phyloP scores from a whole-genome alignment of 1,140 invertebrate species.

The Philaenus spumarius region DNA sequence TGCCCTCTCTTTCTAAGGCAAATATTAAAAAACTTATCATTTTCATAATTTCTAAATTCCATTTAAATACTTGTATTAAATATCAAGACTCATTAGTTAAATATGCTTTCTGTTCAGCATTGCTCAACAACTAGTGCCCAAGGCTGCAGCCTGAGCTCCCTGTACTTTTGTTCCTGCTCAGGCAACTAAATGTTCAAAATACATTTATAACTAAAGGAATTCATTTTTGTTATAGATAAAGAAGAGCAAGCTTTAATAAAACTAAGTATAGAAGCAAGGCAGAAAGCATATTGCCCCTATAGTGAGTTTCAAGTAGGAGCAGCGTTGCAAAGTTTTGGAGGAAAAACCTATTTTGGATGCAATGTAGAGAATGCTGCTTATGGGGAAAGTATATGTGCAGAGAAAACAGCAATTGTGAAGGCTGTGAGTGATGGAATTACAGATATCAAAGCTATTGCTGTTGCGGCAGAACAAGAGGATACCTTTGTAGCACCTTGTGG shows the following conservation, averaged over 20 bases:
- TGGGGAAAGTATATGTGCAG: slow-evolving; percentile 80
- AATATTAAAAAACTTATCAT: no score
- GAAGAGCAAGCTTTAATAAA: slow-evolving; percentile 60
- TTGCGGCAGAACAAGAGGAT: slow-evolving; percentile 53
- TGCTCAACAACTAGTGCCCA: no score
- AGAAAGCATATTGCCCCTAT: slow-evolving; percentile 78
- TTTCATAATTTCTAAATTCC: no score
- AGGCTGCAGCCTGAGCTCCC: no score
- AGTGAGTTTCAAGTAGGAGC: slow-evolving; percentile 91
- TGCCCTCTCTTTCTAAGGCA: no score
- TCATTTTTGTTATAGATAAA: no score
- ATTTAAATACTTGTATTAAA: no score
- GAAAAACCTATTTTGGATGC: slow-evolving; percentile 59
- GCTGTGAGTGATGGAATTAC: slow-evolving; percentile 80
- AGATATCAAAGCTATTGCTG: slow-evolving; percentile 66
- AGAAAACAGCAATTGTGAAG: slow-evolving; percentile 75
- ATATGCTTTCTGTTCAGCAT: no score
- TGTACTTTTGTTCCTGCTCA: no score
- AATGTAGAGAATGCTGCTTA: slow-evolving; percentile 91
- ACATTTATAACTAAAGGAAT: no score
- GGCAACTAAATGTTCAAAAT: no score
- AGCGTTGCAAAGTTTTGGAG: slow-evolving; percentile 66
- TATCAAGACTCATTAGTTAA: no score
- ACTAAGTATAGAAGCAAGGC: slow-evolving; percentile 53
- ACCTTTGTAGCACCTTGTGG: slow-evolving; percentile 81